phyloP scores from a whole-genome alignment of 2,797 vertebrate genomes.

The Anguilla pacifica region DNA sequence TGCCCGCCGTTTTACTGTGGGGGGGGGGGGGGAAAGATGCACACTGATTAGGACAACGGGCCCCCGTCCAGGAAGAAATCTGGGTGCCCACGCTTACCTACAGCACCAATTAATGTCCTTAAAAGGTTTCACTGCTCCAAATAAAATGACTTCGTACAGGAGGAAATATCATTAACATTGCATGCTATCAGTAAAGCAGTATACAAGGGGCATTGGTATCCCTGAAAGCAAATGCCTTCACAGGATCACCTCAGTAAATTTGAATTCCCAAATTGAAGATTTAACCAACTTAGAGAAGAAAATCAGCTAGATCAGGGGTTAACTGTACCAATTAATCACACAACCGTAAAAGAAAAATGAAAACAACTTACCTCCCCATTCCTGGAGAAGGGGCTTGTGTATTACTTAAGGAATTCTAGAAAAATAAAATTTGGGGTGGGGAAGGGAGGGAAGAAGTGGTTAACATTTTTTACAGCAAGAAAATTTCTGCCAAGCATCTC shows the following conservation, averaged over 20 bases:
- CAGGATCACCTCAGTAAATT: too few relatives aligned
- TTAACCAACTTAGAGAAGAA: too few relatives aligned
- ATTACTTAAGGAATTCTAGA: conserved; percentile 95
- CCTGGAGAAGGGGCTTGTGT: conserved; percentile 98
- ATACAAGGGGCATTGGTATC: not conserved
- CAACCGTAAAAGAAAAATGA: not conserved
- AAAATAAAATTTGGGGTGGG: not conserved
- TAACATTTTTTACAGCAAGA: not conserved
- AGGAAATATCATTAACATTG: not conserved
- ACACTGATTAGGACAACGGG: not conserved
- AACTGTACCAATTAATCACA: not conserved
- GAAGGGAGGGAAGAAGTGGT: conserved; percentile 3
- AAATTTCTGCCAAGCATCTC: not conserved
- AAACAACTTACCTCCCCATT: conserved; percentile 88
- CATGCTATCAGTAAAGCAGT: too few relatives aligned
- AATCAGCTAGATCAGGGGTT: too few relatives aligned
- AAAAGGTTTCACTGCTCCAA: not conserved
- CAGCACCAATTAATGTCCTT: not conserved
- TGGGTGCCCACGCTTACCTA: not conserved
- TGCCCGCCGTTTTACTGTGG: conserved; percentile 88
- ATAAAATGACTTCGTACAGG: not conserved
- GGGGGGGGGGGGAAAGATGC: not conserved
- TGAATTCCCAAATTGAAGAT: too few relatives aligned
- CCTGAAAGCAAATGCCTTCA: not conserved
- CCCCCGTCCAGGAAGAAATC: not conserved